These are phyloP conservation scores for Andrena bucephala DNA, from an alignment of 2,888 invertebrate species.

Conservation along the genomic window DNA sequence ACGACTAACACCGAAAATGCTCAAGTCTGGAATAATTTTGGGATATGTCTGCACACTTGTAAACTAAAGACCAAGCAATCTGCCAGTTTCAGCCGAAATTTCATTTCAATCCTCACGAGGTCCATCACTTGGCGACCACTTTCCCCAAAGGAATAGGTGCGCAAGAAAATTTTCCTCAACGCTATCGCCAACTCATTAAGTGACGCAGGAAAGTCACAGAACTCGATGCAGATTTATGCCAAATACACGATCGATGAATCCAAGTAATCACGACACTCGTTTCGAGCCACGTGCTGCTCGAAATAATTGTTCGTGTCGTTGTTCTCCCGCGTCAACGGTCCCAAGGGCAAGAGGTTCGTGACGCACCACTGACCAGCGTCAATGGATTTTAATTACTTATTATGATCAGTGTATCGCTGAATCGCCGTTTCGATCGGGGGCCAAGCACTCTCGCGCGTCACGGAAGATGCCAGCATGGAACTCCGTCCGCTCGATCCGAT, in stretches of 20 bases:
- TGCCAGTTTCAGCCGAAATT: no score
- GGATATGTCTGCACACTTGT: no score
- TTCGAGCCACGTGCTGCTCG: not conserved
- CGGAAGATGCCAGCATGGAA: constrained; percentile 11
- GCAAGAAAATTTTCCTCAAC: not conserved
- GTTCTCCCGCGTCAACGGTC: constrained; percentile 21
- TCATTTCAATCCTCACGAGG: no score
- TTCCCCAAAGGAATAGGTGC: not conserved
- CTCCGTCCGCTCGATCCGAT: not conserved
- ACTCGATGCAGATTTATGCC: constrained; percentile 41
- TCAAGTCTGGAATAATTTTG: no score
- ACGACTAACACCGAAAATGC: no score
- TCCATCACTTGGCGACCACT: not conserved
- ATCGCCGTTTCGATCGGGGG: constrained; percentile 2
- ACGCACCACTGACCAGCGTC: constrained; percentile 31
- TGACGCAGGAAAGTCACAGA: constrained; percentile 21
- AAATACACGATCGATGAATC: constrained; percentile 15
- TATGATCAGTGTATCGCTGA: not conserved
- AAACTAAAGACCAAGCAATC: no score
- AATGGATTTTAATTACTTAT: constrained; percentile 37
- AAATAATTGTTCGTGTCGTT: constrained; percentile 4
- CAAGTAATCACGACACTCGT: constrained; percentile 10
- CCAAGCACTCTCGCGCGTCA: not conserved
- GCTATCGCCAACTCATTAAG: constrained; percentile 17
- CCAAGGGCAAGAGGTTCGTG: constrained; percentile 2